phyloP scores from a whole-genome alignment of 2,888 invertebrate genomes.

The Hydropsyche betteni region DNA sequence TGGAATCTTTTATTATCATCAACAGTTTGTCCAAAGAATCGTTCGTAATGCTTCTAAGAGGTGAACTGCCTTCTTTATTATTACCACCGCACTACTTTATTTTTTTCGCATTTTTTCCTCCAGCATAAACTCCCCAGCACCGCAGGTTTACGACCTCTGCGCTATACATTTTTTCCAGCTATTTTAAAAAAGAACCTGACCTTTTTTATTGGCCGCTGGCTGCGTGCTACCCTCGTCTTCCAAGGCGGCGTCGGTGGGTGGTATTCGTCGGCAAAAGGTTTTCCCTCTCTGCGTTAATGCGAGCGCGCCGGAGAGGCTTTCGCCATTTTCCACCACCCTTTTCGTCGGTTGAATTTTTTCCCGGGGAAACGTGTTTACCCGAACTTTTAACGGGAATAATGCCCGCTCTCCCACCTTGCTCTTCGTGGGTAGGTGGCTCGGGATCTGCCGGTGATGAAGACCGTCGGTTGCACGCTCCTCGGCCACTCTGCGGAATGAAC shows the following conservation, averaged over 20 bases:
- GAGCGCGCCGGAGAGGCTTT: conserved; percentile 24
- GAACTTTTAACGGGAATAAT: conserved; percentile 47
- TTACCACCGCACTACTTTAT: too few species aligned
- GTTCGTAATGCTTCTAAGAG: not conserved
- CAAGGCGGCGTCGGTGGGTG: too few species aligned
- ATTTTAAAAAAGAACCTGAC: conserved; percentile 8
- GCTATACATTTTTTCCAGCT: too few species aligned
- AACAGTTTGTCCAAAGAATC: not conserved
- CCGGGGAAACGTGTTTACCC: conserved; percentile 43
- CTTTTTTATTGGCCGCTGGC: conserved; percentile 31
- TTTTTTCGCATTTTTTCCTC: too few species aligned
- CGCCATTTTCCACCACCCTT: conserved; percentile 28
- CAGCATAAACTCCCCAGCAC: too few species aligned
- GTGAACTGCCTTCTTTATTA: conserved; percentile 1
- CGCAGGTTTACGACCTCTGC: too few species aligned
- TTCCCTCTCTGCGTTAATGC: conserved; percentile 13
- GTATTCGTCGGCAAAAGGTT: conserved; percentile 2
- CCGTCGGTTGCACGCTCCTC: conserved; percentile 23
- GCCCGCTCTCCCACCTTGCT: conserved; percentile 14
- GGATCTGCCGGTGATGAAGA: conserved; percentile 27
- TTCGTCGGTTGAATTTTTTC: conserved; percentile 28
- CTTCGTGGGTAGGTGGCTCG: not conserved
- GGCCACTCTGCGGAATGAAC: conserved; percentile 22
- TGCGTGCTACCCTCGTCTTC: conserved; percentile 20
- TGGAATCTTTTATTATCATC: not conserved